Percentiles rank a stretch among this genome's conserved stretches.
Conservation (phyloP, 2,888 invertebrate species). For the Cataglyphis albicans region DNA sequence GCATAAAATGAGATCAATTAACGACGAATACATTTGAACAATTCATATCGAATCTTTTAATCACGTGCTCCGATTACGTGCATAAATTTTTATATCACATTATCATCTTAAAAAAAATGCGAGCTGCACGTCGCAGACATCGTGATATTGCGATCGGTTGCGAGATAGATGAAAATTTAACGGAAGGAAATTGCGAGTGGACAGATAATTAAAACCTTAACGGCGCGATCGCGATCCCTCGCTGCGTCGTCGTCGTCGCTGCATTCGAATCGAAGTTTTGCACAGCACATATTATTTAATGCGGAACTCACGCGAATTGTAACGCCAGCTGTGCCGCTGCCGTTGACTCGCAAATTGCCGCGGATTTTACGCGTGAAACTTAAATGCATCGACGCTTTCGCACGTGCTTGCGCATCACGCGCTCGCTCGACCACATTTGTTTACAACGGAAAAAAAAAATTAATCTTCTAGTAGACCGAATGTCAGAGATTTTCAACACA, state of each 20-base stretch:
- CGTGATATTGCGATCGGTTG: neutral
- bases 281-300: constrained; percentile 69
- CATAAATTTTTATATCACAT: constrained; percentile 34
- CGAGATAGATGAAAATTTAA: constrained; percentile 39
- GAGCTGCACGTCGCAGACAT: neutral
- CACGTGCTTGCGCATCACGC: constrained; percentile 53
- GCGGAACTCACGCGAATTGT: constrained; percentile 71
- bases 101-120: neutral
- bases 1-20: constrained; percentile 15
- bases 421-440: constrained; percentile 22
- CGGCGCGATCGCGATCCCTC: constrained; percentile 51
- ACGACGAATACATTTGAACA: neutral
- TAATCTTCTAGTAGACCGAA: neutral
- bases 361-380: constrained; percentile 70
- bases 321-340: constrained; percentile 73
- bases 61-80: neutral
- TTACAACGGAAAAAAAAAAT: constrained; percentile 27
- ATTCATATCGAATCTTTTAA: neutral
- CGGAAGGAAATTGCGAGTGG: neutral
- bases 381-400: constrained; percentile 68
- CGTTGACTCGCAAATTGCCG: constrained; percentile 47
- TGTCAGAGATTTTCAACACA: neutral
- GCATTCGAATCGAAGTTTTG: constrained; percentile 58
- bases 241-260: constrained; percentile 15
- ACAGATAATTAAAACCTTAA: constrained; percentile 72